phyloP scores from a whole-genome alignment of 2,797 vertebrate genomes.

The Phoeniculus purpureus region DNA sequence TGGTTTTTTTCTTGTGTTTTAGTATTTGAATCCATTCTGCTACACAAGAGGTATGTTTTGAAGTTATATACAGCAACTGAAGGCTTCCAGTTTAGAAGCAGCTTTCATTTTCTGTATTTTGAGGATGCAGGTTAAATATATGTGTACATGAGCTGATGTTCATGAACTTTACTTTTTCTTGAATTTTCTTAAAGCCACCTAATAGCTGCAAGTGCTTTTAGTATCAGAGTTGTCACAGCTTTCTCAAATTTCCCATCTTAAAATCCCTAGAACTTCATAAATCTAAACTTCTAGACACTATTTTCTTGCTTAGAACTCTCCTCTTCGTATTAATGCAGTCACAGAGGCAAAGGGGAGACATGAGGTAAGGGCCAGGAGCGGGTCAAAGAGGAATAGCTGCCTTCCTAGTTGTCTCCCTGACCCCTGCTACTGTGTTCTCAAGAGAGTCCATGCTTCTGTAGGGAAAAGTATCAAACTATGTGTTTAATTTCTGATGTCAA shows the following conservation, averaged over 20 bases:
- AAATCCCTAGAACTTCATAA: background rate
- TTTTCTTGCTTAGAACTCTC: background rate
- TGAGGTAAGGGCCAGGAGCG: rapidly evolving
- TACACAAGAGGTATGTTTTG: background rate
- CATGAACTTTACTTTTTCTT: background rate
- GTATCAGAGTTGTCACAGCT: background rate
- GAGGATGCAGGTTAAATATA: background rate
- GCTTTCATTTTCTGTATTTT: background rate
- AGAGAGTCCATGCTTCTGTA: background rate
- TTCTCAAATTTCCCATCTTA: background rate
- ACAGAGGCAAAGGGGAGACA: background rate
- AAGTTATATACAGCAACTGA: background rate
- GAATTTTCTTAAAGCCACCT: background rate
- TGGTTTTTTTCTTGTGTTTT: conserved; percentile 44
- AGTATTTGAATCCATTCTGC: conserved; percentile 40
- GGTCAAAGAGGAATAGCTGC: background rate
- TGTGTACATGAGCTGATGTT: background rate
- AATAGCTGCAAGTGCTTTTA: background rate
- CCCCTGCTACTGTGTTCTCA: rapidly evolving
- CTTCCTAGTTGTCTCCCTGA: background rate
- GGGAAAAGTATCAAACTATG: background rate
- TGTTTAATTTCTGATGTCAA: background rate
- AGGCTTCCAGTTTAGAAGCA: background rate
- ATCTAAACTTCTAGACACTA: background rate
- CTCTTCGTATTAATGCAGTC: background rate